Percentiles rank a stretch among this genome's conserved stretches.
These are phyloP conservation scores for Smutsia gigantea DNA, from an alignment of 2,797 vertebrate species.

Conservation along the genomic window DNA sequence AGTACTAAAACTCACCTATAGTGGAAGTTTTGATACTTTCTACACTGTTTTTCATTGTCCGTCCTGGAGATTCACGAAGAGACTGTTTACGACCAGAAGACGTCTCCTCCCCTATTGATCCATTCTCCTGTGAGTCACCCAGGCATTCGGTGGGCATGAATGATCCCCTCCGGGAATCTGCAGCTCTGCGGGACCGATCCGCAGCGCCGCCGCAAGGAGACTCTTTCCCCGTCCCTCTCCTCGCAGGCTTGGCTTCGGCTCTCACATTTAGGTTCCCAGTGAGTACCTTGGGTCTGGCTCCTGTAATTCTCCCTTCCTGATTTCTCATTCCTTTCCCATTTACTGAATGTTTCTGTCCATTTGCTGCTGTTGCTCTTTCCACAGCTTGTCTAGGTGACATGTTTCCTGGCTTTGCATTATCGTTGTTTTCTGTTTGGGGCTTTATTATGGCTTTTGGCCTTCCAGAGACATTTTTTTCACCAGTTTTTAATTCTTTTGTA, in stretches of 20 bases:
- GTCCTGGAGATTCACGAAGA: constrained; percentile 72
- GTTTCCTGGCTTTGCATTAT: constrained; percentile 84
- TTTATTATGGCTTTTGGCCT: constrained; percentile 90
- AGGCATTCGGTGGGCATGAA: constrained; percentile 65
- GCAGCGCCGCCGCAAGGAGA: constrained; percentile 78
- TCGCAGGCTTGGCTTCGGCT: constrained; percentile 88
- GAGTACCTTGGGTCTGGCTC: constrained; percentile 92
- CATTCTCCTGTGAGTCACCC: constrained; percentile 81
- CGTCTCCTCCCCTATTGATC: constrained; percentile 81
- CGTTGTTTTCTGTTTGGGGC: constrained; percentile 88
- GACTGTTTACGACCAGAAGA: constrained; percentile 75
- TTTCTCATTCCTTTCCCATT: constrained; percentile 85
- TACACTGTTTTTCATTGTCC: constrained; percentile 85
- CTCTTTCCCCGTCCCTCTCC: constrained; percentile 86
- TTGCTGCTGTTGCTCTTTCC: constrained; percentile 83
- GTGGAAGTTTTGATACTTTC: constrained; percentile 84
- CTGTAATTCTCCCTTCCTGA: constrained; percentile 89
- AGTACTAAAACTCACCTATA: constrained; percentile 82
- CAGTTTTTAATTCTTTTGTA: constrained; percentile 87
- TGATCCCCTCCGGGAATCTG: constrained; percentile 79
- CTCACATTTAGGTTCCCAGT: constrained; percentile 85
- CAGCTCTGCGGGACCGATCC: constrained; percentile 79
- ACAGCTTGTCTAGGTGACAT: constrained; percentile 84
- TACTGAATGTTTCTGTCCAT: constrained; percentile 86
- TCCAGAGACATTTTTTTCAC: constrained; percentile 85